phyloP scores from a whole-genome alignment of 1,140 invertebrate genomes.

The Bicyclus anynana region DNA sequence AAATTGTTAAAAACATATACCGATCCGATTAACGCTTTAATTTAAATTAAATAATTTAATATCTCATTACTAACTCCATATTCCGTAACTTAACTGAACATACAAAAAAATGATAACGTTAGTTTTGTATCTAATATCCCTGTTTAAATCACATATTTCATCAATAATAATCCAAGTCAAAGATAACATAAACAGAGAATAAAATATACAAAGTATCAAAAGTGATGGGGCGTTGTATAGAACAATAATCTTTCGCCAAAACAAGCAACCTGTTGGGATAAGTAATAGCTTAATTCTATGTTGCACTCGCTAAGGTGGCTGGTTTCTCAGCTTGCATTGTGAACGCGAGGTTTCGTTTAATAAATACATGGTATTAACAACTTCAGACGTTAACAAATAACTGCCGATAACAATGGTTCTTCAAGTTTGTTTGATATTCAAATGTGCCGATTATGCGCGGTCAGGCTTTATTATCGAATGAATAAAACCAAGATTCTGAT shows the following conservation, averaged over 20 bases:
- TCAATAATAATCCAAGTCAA: no score
- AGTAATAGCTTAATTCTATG: constrained; percentile 75
- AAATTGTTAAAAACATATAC: neutral
- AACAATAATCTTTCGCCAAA: constrained; percentile 38
- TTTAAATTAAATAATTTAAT: neutral
- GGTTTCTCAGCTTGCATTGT: constrained; percentile 49
- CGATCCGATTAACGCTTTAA: neutral
- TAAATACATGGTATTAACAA: constrained; percentile 66
- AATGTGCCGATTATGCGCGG: constrained; percentile 16
- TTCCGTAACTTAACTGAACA: no score
- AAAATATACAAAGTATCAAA: constrained; percentile 22
- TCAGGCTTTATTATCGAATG: constrained; percentile 11
- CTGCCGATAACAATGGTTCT: constrained; percentile 41
- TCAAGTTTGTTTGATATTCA: constrained; percentile 32
- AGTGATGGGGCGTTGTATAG: constrained; percentile 3
- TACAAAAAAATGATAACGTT: no score
- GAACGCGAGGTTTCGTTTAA: constrained; percentile 37
- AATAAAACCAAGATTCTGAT: neutral
- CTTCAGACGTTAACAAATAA: constrained; percentile 49
- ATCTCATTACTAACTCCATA: no score
- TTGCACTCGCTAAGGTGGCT: constrained; percentile 55
- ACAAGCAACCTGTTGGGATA: constrained; percentile 54
- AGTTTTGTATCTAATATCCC: no score
- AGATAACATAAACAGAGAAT: neutral
- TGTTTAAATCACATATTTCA: no score